Conservation (phyloP, 2,113 vertebrate species). For the Burhinus bistriatus region DNA sequence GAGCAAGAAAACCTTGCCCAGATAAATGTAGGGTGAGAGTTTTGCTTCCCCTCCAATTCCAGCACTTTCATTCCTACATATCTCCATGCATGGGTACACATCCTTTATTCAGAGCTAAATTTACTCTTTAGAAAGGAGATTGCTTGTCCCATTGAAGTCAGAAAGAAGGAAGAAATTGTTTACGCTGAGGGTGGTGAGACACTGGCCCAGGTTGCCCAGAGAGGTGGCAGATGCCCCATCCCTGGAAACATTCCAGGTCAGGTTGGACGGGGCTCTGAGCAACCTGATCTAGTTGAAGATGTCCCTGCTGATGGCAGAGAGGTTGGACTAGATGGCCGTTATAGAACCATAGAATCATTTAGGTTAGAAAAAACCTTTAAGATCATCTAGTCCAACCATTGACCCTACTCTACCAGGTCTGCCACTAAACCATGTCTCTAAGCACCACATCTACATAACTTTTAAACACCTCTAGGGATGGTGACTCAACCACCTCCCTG, state of each 20-base stretch:
- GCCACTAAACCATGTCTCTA: too few relatives aligned
- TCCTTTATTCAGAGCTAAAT: background rate
- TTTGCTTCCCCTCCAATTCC: background rate
- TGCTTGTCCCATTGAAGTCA: background rate
- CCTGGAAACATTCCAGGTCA: background rate
- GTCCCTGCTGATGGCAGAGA: background rate
- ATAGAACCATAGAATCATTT: too few relatives aligned
- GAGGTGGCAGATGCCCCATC: background rate
- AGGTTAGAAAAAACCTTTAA: too few relatives aligned
- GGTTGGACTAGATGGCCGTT: fast-evolving
- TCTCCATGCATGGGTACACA: background rate
- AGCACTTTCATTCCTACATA: background rate
- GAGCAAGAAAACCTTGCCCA: background rate
- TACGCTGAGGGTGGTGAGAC: background rate
- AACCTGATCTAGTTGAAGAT: background rate
- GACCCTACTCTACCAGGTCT: too few relatives aligned
- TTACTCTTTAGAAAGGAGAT: background rate
- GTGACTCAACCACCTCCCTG: too few relatives aligned
- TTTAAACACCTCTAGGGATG: too few relatives aligned
- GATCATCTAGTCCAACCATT: too few relatives aligned
- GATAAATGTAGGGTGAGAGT: background rate
- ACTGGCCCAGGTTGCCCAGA: background rate
- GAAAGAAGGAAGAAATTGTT: background rate
- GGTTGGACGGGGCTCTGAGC: background rate
- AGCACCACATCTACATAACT: too few relatives aligned